A percentile compares a stretch with the other conserved stretches of the same genome.
Evolutionary conservation across 2,113 vertebrate genomes (phyloP).

Genomic region (Psilopsiagon aurifrons): DNA sequence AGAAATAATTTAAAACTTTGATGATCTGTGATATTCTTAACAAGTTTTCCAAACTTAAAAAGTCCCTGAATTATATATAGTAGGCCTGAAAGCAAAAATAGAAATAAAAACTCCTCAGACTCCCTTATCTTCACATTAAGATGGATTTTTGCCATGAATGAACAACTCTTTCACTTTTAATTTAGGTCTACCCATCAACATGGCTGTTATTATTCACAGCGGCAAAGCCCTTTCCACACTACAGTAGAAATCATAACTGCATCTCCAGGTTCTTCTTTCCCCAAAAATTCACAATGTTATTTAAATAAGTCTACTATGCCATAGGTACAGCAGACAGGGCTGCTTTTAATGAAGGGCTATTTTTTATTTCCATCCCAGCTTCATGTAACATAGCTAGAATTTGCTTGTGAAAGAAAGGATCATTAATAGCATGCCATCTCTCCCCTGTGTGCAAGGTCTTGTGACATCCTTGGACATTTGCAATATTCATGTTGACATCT

Average conservation of each 20-base stretch:
- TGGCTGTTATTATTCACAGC: conserved; percentile 43
- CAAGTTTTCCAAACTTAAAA: neutral
- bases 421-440: neutral
- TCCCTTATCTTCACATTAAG: neutral
- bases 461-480: neutral
- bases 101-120: neutral
- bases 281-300: conserved; percentile 12
- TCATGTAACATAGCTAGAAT: conserved; percentile 9
- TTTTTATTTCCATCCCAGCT: conserved; percentile 40
- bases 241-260: conserved; percentile 27
- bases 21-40: neutral
- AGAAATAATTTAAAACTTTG: neutral
- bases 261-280: neutral
- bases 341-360: conserved; percentile 9
- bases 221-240: neutral
- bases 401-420: neutral
- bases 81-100: neutral
- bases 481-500: conserved; percentile 28
- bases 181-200: conserved; percentile 37
- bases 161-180: conserved; percentile 57
- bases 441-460: neutral
- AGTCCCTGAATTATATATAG: neutral
- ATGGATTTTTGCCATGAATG: conserved; percentile 30
- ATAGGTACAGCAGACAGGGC: neutral
- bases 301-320: conserved; percentile 2